These are phyloP conservation scores for Liposcelis brunnea DNA, from an alignment of 2,888 invertebrate species.

Conservation along the genomic window DNA sequence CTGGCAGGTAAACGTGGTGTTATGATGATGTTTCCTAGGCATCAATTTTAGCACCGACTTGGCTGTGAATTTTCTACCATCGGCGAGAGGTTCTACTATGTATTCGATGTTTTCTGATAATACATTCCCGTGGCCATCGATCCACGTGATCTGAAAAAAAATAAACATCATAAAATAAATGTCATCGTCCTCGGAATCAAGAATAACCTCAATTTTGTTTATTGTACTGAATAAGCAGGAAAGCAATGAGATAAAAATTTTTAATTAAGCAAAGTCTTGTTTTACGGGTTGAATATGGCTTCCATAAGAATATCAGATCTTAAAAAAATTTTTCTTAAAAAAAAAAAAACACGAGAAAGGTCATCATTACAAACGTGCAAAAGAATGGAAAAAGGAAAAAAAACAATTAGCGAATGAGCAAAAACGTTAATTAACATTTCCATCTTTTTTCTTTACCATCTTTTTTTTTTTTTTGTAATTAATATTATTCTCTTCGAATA, in stretches of 20 bases:
- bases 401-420: no score
- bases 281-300: neutral
- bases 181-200: no score
- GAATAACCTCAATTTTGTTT: no score
- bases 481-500: no score
- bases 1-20: conserved; percentile 80
- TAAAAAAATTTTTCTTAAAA: neutral
- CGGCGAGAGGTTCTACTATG: conserved; percentile 55
- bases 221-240: conserved; percentile 1
- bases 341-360: conserved; percentile 6
- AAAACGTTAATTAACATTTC: no score
- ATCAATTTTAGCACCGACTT: conserved; percentile 68
- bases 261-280: conserved; percentile 4
- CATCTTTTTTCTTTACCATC: no score
- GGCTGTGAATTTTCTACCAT: conserved; percentile 69
- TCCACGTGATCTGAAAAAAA: conserved; percentile 65
- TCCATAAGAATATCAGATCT: conserved; percentile 1
- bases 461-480: no score
- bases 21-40: conserved; percentile 76
- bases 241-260: conserved; percentile 8
- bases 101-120: conserved; percentile 64
- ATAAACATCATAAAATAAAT: conserved; percentile 8
- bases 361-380: neutral
- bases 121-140: conserved; percentile 73
- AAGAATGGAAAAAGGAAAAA: no score